Conservation (phyloP, 2,797 vertebrate genomes). For the Psittacula echo region DNA sequence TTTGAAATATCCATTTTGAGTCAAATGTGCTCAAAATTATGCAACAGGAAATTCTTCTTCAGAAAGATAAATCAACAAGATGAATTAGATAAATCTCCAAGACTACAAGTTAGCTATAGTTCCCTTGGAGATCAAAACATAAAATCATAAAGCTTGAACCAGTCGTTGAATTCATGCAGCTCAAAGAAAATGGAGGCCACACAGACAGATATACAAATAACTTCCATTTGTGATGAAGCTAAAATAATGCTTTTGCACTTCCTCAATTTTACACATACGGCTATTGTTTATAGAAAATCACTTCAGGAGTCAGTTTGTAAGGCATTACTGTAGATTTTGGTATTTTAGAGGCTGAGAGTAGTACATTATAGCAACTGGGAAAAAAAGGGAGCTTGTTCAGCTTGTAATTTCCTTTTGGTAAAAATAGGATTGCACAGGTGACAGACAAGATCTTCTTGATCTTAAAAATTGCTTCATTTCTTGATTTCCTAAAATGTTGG, state of each 20-base stretch:
- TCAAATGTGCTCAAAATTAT: not conserved
- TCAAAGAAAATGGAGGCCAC: not conserved
- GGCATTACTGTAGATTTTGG: not conserved
- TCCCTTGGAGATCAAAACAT: not conserved
- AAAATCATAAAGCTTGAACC: not conserved
- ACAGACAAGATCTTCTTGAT: not conserved
- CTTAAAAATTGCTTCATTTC: not conserved
- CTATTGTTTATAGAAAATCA: not conserved
- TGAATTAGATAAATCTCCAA: not conserved
- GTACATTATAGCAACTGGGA: not conserved
- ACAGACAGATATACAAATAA: not conserved
- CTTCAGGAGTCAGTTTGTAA: not conserved
- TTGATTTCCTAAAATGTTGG: not conserved
- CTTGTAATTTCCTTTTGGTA: not conserved
- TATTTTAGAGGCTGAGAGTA: not conserved
- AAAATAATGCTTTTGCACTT: not conserved
- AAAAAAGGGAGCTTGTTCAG: not conserved
- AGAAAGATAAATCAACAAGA: not conserved
- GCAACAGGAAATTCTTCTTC: not conserved
- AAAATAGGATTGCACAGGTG: not conserved
- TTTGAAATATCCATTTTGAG: not conserved
- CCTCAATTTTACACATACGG: not conserved
- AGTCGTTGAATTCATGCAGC: rapidly evolving
- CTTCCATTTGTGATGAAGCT: not conserved
- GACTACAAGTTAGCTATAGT: not conserved